phyloP scores from a whole-genome alignment of 2,797 vertebrate species.

The Anniella stebbinsi region DNA sequence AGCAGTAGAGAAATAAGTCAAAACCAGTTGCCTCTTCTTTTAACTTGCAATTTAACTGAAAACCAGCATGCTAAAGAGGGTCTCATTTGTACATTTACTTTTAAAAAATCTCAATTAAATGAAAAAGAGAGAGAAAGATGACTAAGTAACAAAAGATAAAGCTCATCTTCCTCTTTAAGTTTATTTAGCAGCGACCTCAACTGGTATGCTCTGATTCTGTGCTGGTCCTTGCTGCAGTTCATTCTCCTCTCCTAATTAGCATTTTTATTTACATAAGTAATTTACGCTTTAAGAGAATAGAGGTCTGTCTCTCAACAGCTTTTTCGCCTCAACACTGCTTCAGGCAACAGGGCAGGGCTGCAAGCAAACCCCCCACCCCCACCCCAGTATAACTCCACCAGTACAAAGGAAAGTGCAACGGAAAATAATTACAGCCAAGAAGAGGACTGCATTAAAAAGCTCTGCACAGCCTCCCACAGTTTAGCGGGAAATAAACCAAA shows the following conservation, averaged over 20 bases:
- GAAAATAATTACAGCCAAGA: conserved; percentile 30
- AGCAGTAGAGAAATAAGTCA: conserved; percentile 56
- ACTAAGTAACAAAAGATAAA: conserved; percentile 50
- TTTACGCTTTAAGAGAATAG: neutral
- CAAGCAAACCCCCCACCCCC: neutral
- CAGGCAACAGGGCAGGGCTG: neutral
- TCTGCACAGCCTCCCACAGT: conserved; percentile 13
- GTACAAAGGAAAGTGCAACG: neutral
- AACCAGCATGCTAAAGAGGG: conserved; percentile 46
- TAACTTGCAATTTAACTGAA: conserved; percentile 58
- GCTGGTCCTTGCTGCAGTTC: neutral
- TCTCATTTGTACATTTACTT: conserved; percentile 61
- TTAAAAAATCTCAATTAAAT: conserved; percentile 49
- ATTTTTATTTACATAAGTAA: neutral
- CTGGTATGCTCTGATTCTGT: neutral
- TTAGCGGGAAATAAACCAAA: conserved; percentile 54
- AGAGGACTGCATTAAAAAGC: neutral
- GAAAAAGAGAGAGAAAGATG: conserved; percentile 18
- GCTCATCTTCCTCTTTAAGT: neutral
- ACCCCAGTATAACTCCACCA: neutral
- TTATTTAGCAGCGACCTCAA: conserved; percentile 4
- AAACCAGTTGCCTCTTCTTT: conserved; percentile 19
- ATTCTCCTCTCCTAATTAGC: neutral
- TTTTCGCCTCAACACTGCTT: neutral
- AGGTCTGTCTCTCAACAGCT: neutral